These are phyloP conservation scores for Tiliacea aurago DNA, from an alignment of 2,888 invertebrate genomes.

Conservation along the genomic window DNA sequence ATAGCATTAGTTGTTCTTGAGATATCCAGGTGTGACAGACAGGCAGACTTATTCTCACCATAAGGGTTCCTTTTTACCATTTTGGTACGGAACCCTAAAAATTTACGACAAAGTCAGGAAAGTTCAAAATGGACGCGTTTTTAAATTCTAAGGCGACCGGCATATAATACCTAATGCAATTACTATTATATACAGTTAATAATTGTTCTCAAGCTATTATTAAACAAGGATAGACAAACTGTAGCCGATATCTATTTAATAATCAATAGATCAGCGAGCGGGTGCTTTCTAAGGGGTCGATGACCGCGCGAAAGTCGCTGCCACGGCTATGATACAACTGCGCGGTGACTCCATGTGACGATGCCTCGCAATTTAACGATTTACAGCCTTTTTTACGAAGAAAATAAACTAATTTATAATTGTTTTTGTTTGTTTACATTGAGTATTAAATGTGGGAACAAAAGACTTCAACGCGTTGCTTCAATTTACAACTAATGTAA, in stretches of 20 bases:
- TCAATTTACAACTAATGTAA: constrained; percentile 12
- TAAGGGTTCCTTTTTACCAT: too few species aligned
- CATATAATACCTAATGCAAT: constrained; percentile 1
- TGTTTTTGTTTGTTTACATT: neutral
- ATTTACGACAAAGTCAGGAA: neutral
- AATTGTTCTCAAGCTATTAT: constrained; percentile 31
- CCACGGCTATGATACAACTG: constrained; percentile 66
- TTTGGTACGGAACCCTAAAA: too few species aligned
- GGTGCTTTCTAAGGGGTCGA: constrained; percentile 77
- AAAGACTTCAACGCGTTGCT: constrained; percentile 57
- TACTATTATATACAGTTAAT: neutral
- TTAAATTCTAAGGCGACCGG: neutral
- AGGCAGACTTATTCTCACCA: too few species aligned
- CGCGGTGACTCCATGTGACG: constrained; percentile 54
- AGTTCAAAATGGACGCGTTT: neutral
- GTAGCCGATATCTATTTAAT: constrained; percentile 58
- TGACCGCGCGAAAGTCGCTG: constrained; percentile 76
- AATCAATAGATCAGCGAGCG: constrained; percentile 59
- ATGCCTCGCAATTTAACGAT: constrained; percentile 41
- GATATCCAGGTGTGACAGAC: too few species aligned
- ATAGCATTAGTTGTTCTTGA: too few species aligned
- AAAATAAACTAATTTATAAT: constrained; percentile 9
- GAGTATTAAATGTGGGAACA: constrained; percentile 21
- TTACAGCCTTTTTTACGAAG: constrained; percentile 25
- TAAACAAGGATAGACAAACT: constrained; percentile 48